Evolutionary conservation across 2,797 vertebrate species (phyloP).

Genomic region (Tenualosa thibaudeaui): DNA sequence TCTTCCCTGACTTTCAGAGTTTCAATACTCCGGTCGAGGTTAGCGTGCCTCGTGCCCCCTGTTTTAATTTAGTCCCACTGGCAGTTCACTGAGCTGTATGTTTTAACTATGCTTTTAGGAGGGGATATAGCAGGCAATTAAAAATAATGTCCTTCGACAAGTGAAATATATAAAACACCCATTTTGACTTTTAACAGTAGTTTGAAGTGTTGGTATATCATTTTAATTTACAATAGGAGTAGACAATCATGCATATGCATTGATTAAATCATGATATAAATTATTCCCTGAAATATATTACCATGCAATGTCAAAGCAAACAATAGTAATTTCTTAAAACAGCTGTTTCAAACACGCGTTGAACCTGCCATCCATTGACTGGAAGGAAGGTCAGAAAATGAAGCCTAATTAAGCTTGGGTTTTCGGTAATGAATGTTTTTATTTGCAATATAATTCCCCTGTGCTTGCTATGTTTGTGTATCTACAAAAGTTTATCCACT

Average conservation of each 20-base stretch:
- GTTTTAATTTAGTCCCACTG: slow-evolving; percentile 10
- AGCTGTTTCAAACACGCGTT: background rate
- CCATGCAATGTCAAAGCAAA: background rate
- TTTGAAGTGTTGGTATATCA: background rate
- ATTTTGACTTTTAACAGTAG: background rate
- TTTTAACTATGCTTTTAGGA: background rate
- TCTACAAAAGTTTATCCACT: slow-evolving; percentile 45
- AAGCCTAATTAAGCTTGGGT: background rate
- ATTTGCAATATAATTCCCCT: slow-evolving; percentile 36
- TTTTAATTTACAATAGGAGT: background rate
- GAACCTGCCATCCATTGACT: background rate
- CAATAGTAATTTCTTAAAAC: background rate
- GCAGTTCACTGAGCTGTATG: background rate
- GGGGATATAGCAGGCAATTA: slow-evolving; percentile 12
- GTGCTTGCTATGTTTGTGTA: slow-evolving; percentile 41
- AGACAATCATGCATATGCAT: background rate
- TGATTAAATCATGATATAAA: background rate
- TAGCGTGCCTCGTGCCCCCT: background rate
- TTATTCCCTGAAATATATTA: background rate
- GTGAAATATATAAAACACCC: background rate
- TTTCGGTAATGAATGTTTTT: slow-evolving; percentile 10
- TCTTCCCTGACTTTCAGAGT: background rate
- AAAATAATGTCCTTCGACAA: slow-evolving; percentile 5
- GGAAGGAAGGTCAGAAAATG: slow-evolving; percentile 10
- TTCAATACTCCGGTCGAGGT: background rate